Evolutionary conservation across 2,888 invertebrate genomes (phyloP).

Genomic region (Drosophila setosimentum): DNA sequence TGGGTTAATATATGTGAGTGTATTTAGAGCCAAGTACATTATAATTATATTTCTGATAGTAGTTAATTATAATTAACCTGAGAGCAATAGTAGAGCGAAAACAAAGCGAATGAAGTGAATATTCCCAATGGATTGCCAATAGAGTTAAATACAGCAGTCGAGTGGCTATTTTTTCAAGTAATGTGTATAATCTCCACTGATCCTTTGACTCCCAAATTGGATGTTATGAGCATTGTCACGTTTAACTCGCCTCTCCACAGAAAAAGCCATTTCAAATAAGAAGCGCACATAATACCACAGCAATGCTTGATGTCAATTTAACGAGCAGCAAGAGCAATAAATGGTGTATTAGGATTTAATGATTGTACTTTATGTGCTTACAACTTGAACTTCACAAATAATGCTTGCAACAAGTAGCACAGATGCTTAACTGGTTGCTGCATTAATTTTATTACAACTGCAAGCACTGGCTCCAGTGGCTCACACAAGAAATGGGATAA

Average conservation of each 20-base stretch:
- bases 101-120: neutral
- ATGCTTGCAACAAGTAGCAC: constrained; percentile 15
- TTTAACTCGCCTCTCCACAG: neutral
- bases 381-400: constrained; percentile 31
- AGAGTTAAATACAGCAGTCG: neutral
- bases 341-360: constrained; percentile 43
- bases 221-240: constrained; percentile 7
- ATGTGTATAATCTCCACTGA: neutral
- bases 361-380: constrained; percentile 54
- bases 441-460: constrained; percentile 19
- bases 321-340: constrained; percentile 39
- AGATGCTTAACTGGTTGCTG: neutral
- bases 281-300: constrained; percentile 25
- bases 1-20: neutral
- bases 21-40: neutral
- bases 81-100: neutral
- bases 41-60: neutral
- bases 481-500: constrained; percentile 6
- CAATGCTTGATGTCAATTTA: constrained; percentile 44
- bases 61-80: neutral
- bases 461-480: neutral
- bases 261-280: constrained; percentile 31
- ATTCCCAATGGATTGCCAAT: neutral
- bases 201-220: constrained; percentile 17
- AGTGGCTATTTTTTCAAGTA: neutral